phyloP scores from a whole-genome alignment of 2,888 invertebrate species.

The Polyommatus icarus region DNA sequence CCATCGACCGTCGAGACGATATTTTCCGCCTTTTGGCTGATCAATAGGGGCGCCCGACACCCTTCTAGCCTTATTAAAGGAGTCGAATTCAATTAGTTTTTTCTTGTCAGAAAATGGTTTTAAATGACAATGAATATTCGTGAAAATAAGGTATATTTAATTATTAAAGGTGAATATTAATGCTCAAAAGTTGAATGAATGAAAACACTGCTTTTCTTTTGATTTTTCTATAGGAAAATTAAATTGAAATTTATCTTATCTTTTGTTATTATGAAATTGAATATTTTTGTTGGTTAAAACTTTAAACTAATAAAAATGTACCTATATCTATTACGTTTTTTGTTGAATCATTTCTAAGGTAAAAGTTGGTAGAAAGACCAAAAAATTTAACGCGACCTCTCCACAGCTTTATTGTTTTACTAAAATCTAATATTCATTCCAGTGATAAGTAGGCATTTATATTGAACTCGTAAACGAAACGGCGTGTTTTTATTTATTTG shows the following conservation, averaged over 20 bases:
- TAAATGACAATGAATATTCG: not conserved
- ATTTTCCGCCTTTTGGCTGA: constrained; percentile 80
- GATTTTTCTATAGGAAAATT: not conserved
- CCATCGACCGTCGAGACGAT: constrained; percentile 61
- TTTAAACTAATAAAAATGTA: too few relatives aligned
- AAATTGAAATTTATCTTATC: not conserved
- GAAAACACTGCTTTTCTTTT: not conserved
- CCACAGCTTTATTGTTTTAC: constrained; percentile 54
- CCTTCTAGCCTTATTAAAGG: constrained; percentile 52
- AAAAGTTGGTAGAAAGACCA: not conserved
- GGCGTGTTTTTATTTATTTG: constrained; percentile 11
- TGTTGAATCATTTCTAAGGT: too few relatives aligned
- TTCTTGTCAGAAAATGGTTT: not conserved
- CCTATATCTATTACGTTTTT: too few relatives aligned
- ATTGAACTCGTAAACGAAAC: constrained; percentile 51
- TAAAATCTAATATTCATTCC: constrained; percentile 73
- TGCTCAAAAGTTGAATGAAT: not conserved
- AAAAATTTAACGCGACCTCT: constrained; percentile 43
- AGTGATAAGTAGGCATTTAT: constrained; percentile 64
- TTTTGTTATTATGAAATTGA: not conserved
- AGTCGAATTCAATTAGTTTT: constrained; percentile 44
- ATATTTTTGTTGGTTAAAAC: too few relatives aligned
- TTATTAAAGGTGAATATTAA: not conserved
- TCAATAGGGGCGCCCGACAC: constrained; percentile 76
- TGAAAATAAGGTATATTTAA: not conserved